Conservation (phyloP, 2,888 invertebrate species). For the Eugnorisma glareosa region DNA sequence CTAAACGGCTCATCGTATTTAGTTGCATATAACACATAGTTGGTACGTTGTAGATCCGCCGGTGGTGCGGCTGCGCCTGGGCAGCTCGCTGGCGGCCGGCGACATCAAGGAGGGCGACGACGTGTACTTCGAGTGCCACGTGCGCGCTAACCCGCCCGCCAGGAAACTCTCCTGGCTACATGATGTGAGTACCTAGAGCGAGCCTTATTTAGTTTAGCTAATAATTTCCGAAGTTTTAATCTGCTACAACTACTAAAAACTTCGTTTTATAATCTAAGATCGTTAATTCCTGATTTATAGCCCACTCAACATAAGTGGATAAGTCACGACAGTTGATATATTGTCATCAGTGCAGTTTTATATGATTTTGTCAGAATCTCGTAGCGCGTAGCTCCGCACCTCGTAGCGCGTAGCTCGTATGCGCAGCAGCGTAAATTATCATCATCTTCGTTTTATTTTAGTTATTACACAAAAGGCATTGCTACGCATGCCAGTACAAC, state of each 20-base stretch:
- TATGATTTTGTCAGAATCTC: background rate
- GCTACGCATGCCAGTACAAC: no score
- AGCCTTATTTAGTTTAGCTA: background rate
- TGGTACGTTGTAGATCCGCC: constrained; percentile 93
- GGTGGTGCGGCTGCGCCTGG: constrained; percentile 94
- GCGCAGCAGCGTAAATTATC: constrained; percentile 24
- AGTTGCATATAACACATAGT: background rate
- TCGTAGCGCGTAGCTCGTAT: background rate
- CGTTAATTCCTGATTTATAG: background rate
- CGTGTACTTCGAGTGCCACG: constrained; percentile 97
- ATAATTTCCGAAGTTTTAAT: background rate
- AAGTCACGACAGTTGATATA: background rate
- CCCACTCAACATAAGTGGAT: background rate
- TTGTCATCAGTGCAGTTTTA: background rate
- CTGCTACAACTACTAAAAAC: background rate
- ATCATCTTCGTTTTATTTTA: no score
- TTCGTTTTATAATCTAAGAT: background rate
- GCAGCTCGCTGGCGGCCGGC: constrained; percentile 95
- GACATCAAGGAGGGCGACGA: constrained; percentile 98
- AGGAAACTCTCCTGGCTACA: constrained; percentile 96
- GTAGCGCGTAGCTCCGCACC: no score
- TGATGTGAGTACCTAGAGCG: constrained; percentile 94
- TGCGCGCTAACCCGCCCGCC: constrained; percentile 95
- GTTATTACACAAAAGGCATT: no score
- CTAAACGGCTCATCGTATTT: background rate